Evolutionary conservation across 2,888 invertebrate species (phyloP).

Genomic region (Melanophora roralis): DNA sequence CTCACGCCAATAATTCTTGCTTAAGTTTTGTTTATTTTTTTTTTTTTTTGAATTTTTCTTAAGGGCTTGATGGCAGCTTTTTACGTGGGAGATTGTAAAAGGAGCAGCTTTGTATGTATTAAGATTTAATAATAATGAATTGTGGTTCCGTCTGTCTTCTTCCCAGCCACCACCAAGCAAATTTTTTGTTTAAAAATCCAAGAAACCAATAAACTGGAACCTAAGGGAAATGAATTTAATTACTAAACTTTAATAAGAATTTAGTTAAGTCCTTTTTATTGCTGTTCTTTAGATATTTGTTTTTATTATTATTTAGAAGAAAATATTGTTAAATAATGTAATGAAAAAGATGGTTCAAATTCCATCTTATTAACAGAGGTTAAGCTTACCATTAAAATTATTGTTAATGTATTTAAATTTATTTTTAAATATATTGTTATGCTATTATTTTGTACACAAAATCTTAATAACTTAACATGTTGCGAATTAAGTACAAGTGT

Average conservation of each 20-base stretch:
- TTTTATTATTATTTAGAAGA: too few relatives aligned
- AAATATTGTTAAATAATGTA: neutral
- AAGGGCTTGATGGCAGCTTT: neutral
- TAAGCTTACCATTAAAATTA: too few relatives aligned
- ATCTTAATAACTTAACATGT: too few relatives aligned
- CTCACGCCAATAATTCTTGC: conserved; percentile 22
- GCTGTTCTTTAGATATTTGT: too few relatives aligned
- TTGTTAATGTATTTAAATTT: too few relatives aligned
- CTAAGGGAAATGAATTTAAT: neutral
- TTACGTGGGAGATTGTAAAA: neutral
- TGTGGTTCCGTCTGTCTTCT: conserved; percentile 26
- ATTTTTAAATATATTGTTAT: too few relatives aligned
- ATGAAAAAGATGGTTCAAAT: too few relatives aligned
- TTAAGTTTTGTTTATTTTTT: neutral
- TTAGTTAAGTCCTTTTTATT: neutral
- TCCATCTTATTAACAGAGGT: too few relatives aligned
- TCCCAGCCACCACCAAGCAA: neutral
- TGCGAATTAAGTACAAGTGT: too few relatives aligned
- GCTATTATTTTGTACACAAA: too few relatives aligned
- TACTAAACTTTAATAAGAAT: neutral
- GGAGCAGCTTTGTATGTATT: neutral
- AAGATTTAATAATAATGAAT: conserved; percentile 40
- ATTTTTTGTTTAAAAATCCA: conserved; percentile 3
- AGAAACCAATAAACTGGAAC: neutral
- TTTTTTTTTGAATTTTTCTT: neutral